Conservation (phyloP, 2,113 vertebrate species). For the Rhizomys pruinosus region DNA sequence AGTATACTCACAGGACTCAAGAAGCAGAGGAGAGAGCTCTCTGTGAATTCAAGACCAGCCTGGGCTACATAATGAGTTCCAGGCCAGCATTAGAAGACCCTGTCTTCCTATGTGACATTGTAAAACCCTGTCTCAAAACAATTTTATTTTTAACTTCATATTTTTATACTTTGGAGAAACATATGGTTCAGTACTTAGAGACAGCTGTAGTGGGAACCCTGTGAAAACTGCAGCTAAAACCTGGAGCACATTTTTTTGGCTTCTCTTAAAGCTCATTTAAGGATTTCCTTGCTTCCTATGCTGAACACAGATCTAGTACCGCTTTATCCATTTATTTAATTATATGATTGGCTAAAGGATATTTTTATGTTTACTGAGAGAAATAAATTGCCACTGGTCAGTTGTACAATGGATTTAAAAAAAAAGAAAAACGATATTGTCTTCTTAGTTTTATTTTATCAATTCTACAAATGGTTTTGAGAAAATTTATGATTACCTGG, state of each 20-base stretch:
- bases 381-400: slow-evolving; percentile 19
- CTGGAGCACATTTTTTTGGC: slow-evolving; percentile 38
- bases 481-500: not conserved
- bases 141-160: slow-evolving; percentile 44
- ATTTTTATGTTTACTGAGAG: slow-evolving; percentile 54
- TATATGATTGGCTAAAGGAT: slow-evolving; percentile 36
- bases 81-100: too few relatives aligned
- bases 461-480: slow-evolving; percentile 10
- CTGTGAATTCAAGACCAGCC: too few relatives aligned
- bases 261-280: slow-evolving; percentile 53
- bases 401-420: not conserved
- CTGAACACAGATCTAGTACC: slow-evolving; percentile 32
- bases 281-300: slow-evolving; percentile 34
- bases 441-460: slow-evolving; percentile 24
- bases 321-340: slow-evolving; percentile 55
- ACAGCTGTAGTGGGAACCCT: slow-evolving; percentile 63
- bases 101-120: too few relatives aligned
- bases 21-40: too few relatives aligned
- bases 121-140: too few relatives aligned
- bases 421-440: not conserved
- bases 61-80: too few relatives aligned
- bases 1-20: too few relatives aligned
- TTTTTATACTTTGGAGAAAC: slow-evolving; percentile 65
- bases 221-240: slow-evolving; percentile 62
- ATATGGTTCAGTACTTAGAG: slow-evolving; percentile 66